Percentiles rank a stretch among this genome's conserved stretches.
These are phyloP conservation scores for Leucophenga maculata DNA, from an alignment of 2,888 invertebrate species.

Conservation along the genomic window DNA sequence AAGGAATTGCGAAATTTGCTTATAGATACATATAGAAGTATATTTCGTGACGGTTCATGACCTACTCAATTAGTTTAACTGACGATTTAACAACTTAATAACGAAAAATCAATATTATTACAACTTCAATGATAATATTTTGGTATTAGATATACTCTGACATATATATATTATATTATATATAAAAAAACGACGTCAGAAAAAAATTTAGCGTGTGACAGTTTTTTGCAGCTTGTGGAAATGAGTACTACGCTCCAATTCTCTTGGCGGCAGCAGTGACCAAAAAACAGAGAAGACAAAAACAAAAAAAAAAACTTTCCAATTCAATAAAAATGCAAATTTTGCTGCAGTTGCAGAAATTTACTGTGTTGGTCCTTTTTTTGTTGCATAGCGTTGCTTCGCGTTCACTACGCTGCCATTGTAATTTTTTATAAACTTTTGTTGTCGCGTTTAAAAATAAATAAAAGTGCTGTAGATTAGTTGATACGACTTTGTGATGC, in stretches of 20 bases:
- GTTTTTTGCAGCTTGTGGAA: too few species aligned
- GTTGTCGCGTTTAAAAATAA: not conserved
- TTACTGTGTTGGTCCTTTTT: not conserved
- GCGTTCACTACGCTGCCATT: not conserved
- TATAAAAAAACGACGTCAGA: too few species aligned
- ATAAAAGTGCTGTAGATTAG: too few species aligned
- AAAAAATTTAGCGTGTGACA: too few species aligned
- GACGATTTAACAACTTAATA: conserved; percentile 16
- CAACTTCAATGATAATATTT: conserved; percentile 17
- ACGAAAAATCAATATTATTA: conserved; percentile 18
- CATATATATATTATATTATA: too few species aligned
- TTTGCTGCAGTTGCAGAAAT: conserved; percentile 9
- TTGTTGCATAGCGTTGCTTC: not conserved
- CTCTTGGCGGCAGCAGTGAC: not conserved
- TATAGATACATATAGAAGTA: too few species aligned
- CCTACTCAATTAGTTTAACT: too few species aligned
- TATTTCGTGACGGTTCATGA: too few species aligned
- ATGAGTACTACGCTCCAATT: too few species aligned
- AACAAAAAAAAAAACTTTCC: conserved; percentile 18
- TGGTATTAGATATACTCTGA: not conserved
- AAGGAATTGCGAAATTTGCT: not conserved
- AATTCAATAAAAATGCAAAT: conserved; percentile 28
- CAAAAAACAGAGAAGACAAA: not conserved
- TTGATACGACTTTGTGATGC: too few species aligned
- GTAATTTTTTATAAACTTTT: conserved; percentile 2